A percentile compares a stretch with the other conserved stretches of the same genome.
These are phyloP conservation scores for Crepidodera aurea DNA, from an alignment of 2,888 invertebrate species.

Conservation along the genomic window DNA sequence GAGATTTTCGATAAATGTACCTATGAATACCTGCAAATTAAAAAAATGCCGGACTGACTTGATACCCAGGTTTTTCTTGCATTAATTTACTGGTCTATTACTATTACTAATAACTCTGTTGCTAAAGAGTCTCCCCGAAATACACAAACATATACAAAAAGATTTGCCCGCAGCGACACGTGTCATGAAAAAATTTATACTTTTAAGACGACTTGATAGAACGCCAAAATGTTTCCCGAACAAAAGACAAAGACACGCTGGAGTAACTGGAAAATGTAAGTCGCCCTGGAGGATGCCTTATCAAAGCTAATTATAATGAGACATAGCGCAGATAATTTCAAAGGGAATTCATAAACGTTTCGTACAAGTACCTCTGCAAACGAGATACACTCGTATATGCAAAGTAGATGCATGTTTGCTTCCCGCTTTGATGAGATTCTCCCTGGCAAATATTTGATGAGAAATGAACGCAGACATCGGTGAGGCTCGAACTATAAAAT, in stretches of 20 bases:
- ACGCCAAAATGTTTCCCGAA: not conserved
- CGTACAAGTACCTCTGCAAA: conserved; percentile 13
- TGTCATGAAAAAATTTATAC: too few relatives aligned
- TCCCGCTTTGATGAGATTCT: conserved; percentile 27
- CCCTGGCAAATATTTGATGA: conserved; percentile 31
- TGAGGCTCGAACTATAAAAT: not conserved
- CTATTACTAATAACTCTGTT: too few relatives aligned
- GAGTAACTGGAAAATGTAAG: conserved; percentile 3
- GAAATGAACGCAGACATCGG: conserved; percentile 13
- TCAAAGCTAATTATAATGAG: conserved; percentile 28
- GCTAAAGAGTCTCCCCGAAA: too few relatives aligned
- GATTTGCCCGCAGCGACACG: too few relatives aligned
- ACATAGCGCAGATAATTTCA: conserved; percentile 22
- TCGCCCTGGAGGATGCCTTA: not conserved
- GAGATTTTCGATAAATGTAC: too few relatives aligned
- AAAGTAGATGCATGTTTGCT: conserved; percentile 19
- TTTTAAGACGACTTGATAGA: not conserved
- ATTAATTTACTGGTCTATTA: too few relatives aligned
- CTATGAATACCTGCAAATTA: too few relatives aligned
- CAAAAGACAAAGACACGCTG: not conserved
- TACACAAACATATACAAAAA: too few relatives aligned
- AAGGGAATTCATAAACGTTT: conserved; percentile 30
- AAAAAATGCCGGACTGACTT: too few relatives aligned
- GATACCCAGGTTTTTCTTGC: too few relatives aligned
- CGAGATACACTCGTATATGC: conserved; percentile 13